Percentiles rank a stretch among this genome's conserved stretches.
Conservation (phyloP, 2,888 invertebrate species). For the Drosophila rubida region DNA sequence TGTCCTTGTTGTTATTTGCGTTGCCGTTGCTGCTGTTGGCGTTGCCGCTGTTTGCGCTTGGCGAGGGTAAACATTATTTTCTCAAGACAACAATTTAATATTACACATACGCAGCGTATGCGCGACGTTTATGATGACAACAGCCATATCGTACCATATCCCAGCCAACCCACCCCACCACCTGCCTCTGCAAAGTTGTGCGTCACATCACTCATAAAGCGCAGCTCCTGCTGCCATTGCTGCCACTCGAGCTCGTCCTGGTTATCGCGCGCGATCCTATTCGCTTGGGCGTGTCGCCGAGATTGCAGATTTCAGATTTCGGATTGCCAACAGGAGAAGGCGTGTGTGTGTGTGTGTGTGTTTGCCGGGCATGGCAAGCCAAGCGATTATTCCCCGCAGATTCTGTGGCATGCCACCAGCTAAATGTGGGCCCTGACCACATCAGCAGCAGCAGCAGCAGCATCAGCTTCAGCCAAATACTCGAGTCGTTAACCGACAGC, state of each 20-base stretch:
- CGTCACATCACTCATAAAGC: conserved; percentile 66
- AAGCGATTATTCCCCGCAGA: conserved; percentile 12
- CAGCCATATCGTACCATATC: conserved; percentile 42
- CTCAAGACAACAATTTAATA: conserved; percentile 78
- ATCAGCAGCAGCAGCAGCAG: neutral
- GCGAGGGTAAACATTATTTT: conserved; percentile 75
- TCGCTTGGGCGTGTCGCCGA: conserved; percentile 44
- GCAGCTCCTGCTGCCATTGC: conserved; percentile 18
- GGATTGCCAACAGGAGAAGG: conserved; percentile 18
- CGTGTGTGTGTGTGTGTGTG: conserved; percentile 22
- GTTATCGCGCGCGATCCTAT: conserved; percentile 29
- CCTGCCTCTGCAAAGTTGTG: conserved; percentile 47
- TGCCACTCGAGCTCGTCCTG: neutral
- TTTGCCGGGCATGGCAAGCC: conserved; percentile 12
- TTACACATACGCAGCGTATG: conserved; percentile 68
- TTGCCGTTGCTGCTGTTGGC: conserved; percentile 26
- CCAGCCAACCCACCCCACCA: neutral
- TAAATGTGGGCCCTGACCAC: conserved; percentile 31
- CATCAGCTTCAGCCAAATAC: neutral
- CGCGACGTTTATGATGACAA: conserved; percentile 62
- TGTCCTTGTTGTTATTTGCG: conserved; percentile 38
- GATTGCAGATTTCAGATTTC: conserved; percentile 30
- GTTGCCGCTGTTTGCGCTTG: conserved; percentile 52
- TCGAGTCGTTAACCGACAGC: conserved; percentile 5
- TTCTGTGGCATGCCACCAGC: conserved; percentile 36